phyloP scores from a whole-genome alignment of 2,888 invertebrate genomes.

The Trissoscelio sp. region DNA sequence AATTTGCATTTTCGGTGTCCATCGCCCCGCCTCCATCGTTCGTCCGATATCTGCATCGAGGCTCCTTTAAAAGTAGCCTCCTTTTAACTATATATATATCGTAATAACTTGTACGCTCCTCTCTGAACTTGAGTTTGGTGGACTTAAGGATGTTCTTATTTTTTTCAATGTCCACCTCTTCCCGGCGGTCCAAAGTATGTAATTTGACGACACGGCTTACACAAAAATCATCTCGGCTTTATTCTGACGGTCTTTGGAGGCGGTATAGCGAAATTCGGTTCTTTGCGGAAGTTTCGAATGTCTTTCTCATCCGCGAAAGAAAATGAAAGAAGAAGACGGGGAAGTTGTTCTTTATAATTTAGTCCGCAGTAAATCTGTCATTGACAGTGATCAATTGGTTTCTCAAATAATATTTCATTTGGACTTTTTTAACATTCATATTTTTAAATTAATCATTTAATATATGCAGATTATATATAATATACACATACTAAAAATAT shows the following conservation, averaged over 20 bases:
- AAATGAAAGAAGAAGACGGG: constrained; percentile 20
- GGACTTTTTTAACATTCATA: background rate
- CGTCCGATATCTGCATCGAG: constrained; percentile 50
- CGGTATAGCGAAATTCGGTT: constrained; percentile 70
- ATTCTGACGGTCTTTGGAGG: constrained; percentile 24
- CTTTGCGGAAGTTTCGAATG: constrained; percentile 79
- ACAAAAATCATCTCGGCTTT: constrained; percentile 55
- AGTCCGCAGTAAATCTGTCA: constrained; percentile 2
- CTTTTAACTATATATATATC: constrained; percentile 47
- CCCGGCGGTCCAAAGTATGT: constrained; percentile 32
- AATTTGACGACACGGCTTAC: constrained; percentile 54
- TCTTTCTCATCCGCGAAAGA: constrained; percentile 62
- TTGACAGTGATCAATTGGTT: constrained; percentile 4
- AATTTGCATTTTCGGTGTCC: constrained; percentile 60
- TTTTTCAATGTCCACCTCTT: constrained; percentile 46
- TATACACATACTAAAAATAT: no score
- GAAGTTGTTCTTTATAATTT: constrained; percentile 40
- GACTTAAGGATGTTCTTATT: constrained; percentile 23
- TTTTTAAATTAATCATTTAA: no score
- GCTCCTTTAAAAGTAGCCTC: constrained; percentile 11
- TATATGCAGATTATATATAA: no score
- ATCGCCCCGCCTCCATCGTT: constrained; percentile 58
- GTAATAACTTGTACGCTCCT: constrained; percentile 44
- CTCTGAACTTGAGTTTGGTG: background rate
- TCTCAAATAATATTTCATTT: background rate